A percentile compares a stretch with the other conserved stretches of the same genome.
phyloP scores from a whole-genome alignment of 2,797 vertebrate species.

The Furcifer pardalis region DNA sequence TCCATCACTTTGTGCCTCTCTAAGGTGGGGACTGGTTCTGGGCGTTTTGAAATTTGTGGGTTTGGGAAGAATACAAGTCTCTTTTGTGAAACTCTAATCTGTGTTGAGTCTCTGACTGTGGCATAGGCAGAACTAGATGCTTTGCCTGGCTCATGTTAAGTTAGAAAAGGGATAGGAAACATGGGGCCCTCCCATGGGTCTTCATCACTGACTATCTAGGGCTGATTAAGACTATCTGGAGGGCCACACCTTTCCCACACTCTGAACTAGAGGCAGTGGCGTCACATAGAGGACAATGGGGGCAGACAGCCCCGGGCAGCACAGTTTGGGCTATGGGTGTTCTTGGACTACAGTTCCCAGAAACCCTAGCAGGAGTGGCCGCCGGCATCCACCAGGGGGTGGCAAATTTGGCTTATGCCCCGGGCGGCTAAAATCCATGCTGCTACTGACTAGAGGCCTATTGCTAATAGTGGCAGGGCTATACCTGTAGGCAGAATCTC shows the following conservation, averaged over 20 bases:
- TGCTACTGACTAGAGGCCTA: too few species aligned
- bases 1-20: constrained; percentile 88
- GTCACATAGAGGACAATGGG: too few species aligned
- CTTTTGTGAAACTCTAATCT: background rate
- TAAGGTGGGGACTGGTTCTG: constrained; percentile 75
- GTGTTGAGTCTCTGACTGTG: background rate
- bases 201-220: background rate
- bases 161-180: background rate
- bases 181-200: background rate
- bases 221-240: background rate
- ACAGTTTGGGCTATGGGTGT: too few species aligned
- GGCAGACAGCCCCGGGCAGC: too few species aligned
- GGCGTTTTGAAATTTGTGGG: background rate
- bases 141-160: background rate
- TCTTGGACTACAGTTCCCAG: too few species aligned
- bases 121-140: too few species aligned
- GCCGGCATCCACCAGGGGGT: too few species aligned
- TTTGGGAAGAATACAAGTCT: background rate
- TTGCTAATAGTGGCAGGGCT: too few species aligned
- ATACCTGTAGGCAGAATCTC: too few species aligned
- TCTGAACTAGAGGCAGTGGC: background rate
- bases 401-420: too few species aligned
- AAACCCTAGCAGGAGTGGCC: too few species aligned
- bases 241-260: background rate
- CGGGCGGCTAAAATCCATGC: too few species aligned